A percentile compares a stretch with the other conserved stretches of the same genome.
These are phyloP conservation scores for Catharus minimus DNA, from an alignment of 2,113 vertebrate genomes.

Conservation along the genomic window DNA sequence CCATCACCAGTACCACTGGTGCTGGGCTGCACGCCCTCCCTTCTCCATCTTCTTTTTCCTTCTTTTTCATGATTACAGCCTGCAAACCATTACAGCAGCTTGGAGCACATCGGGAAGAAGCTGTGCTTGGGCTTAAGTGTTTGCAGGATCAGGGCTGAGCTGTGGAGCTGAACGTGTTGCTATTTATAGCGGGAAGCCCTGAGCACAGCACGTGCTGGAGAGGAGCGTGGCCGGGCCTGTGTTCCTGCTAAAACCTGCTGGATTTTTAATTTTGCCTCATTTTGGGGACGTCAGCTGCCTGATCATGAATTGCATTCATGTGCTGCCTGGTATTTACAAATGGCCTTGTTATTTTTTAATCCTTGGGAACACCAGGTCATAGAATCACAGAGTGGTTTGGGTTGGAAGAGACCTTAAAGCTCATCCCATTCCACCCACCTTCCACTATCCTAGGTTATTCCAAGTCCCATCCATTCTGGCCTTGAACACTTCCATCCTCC, in stretches of 20 bases:
- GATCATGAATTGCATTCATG: not conserved
- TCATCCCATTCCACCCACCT: not conserved
- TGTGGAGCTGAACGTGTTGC: not conserved
- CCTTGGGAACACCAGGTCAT: not conserved
- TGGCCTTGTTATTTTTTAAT: not conserved
- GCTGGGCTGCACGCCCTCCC: not conserved
- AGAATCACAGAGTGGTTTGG: not conserved
- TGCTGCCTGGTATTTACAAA: not conserved
- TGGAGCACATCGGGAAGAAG: not conserved
- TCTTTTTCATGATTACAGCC: not conserved
- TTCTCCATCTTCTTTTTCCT: not conserved
- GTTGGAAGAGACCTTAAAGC: not conserved
- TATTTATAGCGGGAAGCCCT: not conserved
- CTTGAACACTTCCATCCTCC: not conserved
- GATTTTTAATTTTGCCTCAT: not conserved
- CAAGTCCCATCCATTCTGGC: not conserved
- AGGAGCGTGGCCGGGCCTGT: rapidly evolving
- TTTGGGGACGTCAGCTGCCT: not conserved
- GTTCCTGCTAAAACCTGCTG: not conserved
- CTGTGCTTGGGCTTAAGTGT: not conserved
- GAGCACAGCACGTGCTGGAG: not conserved
- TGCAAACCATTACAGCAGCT: not conserved
- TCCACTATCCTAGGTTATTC: not conserved
- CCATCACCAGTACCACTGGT: rapidly evolving
- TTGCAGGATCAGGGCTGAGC: conserved; percentile 8